Base-by-base conservation (phyloP, 2,888 invertebrate species). In the Xanthorhoe designata region DNA sequence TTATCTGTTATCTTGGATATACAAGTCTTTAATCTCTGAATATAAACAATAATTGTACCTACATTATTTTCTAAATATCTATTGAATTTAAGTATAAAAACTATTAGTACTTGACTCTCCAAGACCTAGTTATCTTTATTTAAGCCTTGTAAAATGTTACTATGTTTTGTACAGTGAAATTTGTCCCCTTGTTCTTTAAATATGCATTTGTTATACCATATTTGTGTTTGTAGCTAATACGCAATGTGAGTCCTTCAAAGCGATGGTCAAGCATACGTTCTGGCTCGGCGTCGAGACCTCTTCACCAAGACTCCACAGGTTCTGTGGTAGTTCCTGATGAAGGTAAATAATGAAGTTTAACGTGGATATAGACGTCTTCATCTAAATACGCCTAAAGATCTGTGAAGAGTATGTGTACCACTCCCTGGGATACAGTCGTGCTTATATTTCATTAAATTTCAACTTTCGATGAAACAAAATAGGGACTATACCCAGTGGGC, bases 221-320 rank as follows among this genome's bases (percentile, higher is more conserved):
- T 45, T 17, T 63, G 59, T 69, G 69, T 74, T 65, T 80, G 45
- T 80, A 96, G 96, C 84, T 96, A 72, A 95, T 96, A 82, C 94
- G 95, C 74, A 95, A 94, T 68, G 90, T 88, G 61, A 94, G 94
- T 75, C 91, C 94, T 1, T 86, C 87, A 66, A 94, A 87, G 77
- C 88, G 81, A 55, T 89, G 89, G 88, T 82, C 90, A 52, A 81
- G 80, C 64, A 69, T 75, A 1, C 85, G 86, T 6, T 78, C 82
- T 0, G 73, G 71, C 0, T 84, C 88, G 0, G 78, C 77, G 72
- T 77, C 83, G 38, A 81, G 83, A 19, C 81, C 75, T 18, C 75
- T 91, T 52, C 90, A 86, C 62, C 95, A 95, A 80, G 95, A 95
- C 80, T 95, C 95, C 7, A 94, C 94, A 1, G 95, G 95, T n/a